phyloP scores from a whole-genome alignment of 2,797 vertebrate species.

The Phataginus tetradactyla region DNA sequence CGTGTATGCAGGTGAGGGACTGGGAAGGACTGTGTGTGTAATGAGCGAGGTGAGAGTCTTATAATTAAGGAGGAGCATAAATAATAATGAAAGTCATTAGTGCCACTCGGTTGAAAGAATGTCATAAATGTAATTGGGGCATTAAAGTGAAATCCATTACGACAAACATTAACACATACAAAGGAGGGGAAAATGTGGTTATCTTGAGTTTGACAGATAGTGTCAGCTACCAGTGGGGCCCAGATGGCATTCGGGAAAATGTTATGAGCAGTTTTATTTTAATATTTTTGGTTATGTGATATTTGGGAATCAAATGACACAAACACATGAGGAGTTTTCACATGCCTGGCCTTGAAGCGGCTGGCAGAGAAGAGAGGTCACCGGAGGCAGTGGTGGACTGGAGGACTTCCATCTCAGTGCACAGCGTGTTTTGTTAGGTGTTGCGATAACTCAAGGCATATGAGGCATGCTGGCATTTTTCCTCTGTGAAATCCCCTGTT shows the following conservation, averaged over 20 bases:
- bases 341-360: conserved; percentile 55
- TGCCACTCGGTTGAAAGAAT: conserved; percentile 87
- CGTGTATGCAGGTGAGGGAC: conserved; percentile 80
- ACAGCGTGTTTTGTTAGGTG: neutral
- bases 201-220: conserved; percentile 85
- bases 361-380: conserved; percentile 69
- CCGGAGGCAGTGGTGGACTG: neutral
- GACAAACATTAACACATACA: conserved; percentile 86
- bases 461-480: neutral
- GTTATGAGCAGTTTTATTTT: conserved; percentile 84
- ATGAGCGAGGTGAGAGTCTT: conserved; percentile 85
- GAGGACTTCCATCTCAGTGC: conserved; percentile 7
- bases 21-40: conserved; percentile 78
- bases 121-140: conserved; percentile 88
- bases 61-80: conserved; percentile 89
- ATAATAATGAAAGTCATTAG: conserved; percentile 90
- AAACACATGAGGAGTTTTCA: conserved; percentile 69
- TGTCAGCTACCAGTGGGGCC: conserved; percentile 83
- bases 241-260: conserved; percentile 85
- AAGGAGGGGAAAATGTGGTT: conserved; percentile 84
- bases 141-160: conserved; percentile 87
- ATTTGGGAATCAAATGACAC: conserved; percentile 81
- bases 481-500: conserved; percentile 75
- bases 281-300: conserved; percentile 79
- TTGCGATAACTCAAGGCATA: conserved; percentile 45